Evolutionary conservation across 92 coral and sea anemone species (phyloP), one percentile per base, ranked within the genome.

Genomic region (Micromussa lordhowensis): DNA sequence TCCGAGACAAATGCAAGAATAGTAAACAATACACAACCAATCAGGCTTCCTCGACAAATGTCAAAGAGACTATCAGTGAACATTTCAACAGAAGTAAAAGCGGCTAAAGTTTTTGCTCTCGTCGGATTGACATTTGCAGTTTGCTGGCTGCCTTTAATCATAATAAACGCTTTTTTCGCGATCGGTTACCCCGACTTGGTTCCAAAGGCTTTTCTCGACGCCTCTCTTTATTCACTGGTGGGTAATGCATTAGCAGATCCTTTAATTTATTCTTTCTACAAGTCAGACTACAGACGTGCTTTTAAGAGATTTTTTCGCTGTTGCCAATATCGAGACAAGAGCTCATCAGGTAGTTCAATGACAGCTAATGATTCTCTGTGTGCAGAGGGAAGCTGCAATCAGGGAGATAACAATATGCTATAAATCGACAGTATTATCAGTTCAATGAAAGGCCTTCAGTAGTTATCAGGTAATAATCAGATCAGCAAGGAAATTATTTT

Each of bases 181-280:
- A 44, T 96, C 24, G 97, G 94, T 10, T 88, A 81, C 17, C 90
- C 83, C 17, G 80, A 92, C 15, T 69, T 68, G 18, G 82, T 96
- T 26, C 99, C 99, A 0, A 70, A 32, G 22, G 81, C 70, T 5
- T 85, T 96, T 31, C 92, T 90, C 13, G 91, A 89, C 16, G 84
- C 91, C 7, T 96, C 99, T 0, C 89, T 96, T 15, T 95, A 90
- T 80, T 94, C 99, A n/a, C 88, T 96, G 32, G 98, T 96, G 15
- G 96, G 96, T 4, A 96, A 96, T 58, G 95, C 97, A 14, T 81
- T 96, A 24, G 88, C 96, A 19, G 96, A 96, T 76, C 99, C 99
- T 11, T 75, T 96, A 29, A 92, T 96, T 75, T 96, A 94, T 51
- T 95, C 99, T 3, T 92, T 96, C 59, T 94, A 95, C 49, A 96